Conservation (phyloP, 1,140 invertebrate genomes). For the Tetramorium parvispinum region DNA sequence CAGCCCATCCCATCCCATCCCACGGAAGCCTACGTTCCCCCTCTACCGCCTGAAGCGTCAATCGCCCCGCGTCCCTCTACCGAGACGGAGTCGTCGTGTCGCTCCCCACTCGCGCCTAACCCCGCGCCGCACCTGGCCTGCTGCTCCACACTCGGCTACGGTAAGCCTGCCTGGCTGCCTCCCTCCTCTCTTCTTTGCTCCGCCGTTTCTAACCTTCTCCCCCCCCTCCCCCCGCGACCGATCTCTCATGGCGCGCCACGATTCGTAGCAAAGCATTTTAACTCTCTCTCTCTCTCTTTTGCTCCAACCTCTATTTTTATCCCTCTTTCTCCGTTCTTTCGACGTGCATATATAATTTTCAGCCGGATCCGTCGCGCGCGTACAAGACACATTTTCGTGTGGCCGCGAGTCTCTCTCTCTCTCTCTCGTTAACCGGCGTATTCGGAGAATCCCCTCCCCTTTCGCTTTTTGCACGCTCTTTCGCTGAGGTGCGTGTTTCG, state of each 20-base stretch:
- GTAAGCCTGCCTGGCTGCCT: conserved; percentile 12
- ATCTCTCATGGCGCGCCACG: conserved; percentile 66
- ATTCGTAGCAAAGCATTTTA: conserved; percentile 84
- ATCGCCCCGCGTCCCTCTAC: conserved; percentile 65
- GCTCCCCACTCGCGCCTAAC: conserved; percentile 46
- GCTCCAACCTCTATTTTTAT: not conserved
- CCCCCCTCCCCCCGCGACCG: conserved; percentile 25
- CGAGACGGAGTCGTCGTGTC: conserved; percentile 53
- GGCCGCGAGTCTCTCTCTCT: conserved; percentile 51
- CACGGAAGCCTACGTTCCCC: conserved; percentile 35
- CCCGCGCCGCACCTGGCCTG: conserved; percentile 22
- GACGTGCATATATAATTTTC: conserved; percentile 81
- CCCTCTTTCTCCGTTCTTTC: not conserved
- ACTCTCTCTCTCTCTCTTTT: conserved; percentile 55
- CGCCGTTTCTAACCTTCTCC: conserved; percentile 50
- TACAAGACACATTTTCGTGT: conserved; percentile 49
- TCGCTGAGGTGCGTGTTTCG: not conserved
- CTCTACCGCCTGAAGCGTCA: conserved; percentile 59
- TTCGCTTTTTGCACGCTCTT: not conserved
- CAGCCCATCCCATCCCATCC: too few species aligned
- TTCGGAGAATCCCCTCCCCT: not conserved
- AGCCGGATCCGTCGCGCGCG: conserved; percentile 80
- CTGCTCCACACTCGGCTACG: conserved; percentile 23
- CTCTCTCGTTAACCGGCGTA: not conserved
- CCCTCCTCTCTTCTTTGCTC: not conserved